Percentiles rank a stretch among this genome's conserved stretches.
Evolutionary conservation across 2,888 invertebrate genomes (phyloP).

Genomic region (Drosophila meridionalis): DNA sequence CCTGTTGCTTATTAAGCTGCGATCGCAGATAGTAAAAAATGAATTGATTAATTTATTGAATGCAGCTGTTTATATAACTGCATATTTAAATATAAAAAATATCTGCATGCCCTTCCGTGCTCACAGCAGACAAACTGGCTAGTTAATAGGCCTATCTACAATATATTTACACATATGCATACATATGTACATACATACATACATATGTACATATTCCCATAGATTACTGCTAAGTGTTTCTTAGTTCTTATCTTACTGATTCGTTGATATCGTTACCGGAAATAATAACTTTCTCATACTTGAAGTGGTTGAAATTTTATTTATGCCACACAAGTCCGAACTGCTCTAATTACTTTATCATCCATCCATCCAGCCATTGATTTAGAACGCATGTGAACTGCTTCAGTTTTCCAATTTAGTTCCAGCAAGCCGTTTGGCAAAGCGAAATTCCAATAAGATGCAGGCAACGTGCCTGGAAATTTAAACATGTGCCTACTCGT

Average conservation of each 20-base stretch:
- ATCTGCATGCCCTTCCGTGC: neutral
- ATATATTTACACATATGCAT: neutral
- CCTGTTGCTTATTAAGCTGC: conserved; percentile 1
- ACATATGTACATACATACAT: neutral
- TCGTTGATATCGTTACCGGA: conserved; percentile 35
- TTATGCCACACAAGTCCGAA: conserved; percentile 38
- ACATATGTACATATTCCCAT: conserved; percentile 3
- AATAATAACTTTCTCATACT: conserved; percentile 24
- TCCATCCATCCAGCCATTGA: conserved; percentile 40
- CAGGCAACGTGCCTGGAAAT: conserved; percentile 71
- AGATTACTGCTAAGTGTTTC: conserved; percentile 7
- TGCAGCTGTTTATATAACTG: neutral
- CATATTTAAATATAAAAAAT: neutral
- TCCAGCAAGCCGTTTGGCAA: conserved; percentile 41
- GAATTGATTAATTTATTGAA: conserved; percentile 7
- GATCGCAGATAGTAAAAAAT: neutral
- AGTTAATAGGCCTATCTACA: conserved; percentile 3
- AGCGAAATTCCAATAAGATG: conserved; percentile 70
- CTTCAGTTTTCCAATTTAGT: conserved; percentile 74
- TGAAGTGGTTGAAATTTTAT: conserved; percentile 14
- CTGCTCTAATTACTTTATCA: conserved; percentile 68
- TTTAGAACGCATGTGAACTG: conserved; percentile 48
- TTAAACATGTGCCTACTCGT: conserved; percentile 50
- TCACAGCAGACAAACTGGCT: neutral
- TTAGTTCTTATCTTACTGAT: conserved; percentile 56